A percentile compares a stretch with the other conserved stretches of the same genome.
Conservation (phyloP, 2,888 invertebrate species). For the Drosophila sordidula region DNA sequence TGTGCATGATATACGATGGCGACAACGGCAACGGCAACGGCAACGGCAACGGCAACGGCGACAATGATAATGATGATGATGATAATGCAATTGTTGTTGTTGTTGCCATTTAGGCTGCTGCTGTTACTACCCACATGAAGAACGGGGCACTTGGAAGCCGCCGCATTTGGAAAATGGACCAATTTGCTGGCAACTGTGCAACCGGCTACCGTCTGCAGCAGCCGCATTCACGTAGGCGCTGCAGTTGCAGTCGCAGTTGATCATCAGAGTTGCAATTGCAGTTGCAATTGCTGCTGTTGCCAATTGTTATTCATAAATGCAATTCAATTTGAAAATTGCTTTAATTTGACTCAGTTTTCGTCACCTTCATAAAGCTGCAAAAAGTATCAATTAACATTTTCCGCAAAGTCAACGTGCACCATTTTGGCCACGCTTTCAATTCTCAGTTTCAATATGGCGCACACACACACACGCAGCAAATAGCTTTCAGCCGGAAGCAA, state of each 20-base stretch:
- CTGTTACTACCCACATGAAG: slow-evolving; percentile 45
- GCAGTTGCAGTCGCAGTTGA: slow-evolving; percentile 42
- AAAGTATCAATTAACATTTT: slow-evolving; percentile 52
- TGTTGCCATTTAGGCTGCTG: slow-evolving; percentile 56
- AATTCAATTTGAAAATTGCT: slow-evolving; percentile 79
- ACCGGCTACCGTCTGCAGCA: slow-evolving; percentile 46
- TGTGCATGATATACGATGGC: slow-evolving; percentile 79
- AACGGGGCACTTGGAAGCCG: slow-evolving; percentile 61
- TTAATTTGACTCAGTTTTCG: slow-evolving; percentile 70
- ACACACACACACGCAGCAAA: neutral
- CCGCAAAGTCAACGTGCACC: neutral
- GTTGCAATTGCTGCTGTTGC: slow-evolving; percentile 28
- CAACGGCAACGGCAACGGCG: slow-evolving; percentile 25
- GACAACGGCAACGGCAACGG: slow-evolving; percentile 65
- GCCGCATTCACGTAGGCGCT: slow-evolving; percentile 57
- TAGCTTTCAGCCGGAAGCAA: slow-evolving; percentile 23
- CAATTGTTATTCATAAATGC: slow-evolving; percentile 82
- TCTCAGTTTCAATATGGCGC: slow-evolving; percentile 8
- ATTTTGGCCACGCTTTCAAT: neutral
- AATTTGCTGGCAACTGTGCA: slow-evolving; percentile 79
- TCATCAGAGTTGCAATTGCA: slow-evolving; percentile 25
- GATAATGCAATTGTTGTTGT: slow-evolving; percentile 35
- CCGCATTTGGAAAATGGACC: slow-evolving; percentile 77
- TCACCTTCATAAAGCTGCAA: slow-evolving; percentile 49
- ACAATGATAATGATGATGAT: slow-evolving; percentile 38